phyloP scores from a whole-genome alignment of 2,888 invertebrate genomes.

The Stomorhina lunata region DNA sequence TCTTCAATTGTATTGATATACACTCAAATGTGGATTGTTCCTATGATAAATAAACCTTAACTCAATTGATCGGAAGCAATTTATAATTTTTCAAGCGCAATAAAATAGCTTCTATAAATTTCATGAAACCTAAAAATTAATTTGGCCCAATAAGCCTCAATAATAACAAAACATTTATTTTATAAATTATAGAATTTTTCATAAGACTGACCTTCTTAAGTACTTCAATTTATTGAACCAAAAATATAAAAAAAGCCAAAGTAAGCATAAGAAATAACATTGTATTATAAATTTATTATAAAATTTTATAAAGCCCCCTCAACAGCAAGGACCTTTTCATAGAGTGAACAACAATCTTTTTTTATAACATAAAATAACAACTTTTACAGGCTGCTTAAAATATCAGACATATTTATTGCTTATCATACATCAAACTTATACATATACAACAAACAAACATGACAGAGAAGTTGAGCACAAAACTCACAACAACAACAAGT shows the following conservation, averaged over 20 bases:
- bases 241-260: neutral
- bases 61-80: too few species aligned
- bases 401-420: constrained; percentile 68
- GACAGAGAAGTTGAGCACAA: constrained; percentile 19
- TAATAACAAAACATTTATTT: too few species aligned
- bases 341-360: neutral
- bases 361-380: neutral
- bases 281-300: constrained; percentile 30
- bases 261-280: constrained; percentile 40
- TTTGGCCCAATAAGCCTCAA: too few species aligned
- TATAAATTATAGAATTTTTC: neutral
- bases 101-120: too few species aligned
- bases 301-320: neutral
- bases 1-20: too few species aligned
- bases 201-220: neutral
- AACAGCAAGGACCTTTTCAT: constrained; percentile 14
- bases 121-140: too few species aligned
- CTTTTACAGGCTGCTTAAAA: constrained; percentile 31
- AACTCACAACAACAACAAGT: neutral
- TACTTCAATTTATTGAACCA: neutral
- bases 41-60: too few species aligned
- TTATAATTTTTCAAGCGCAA: too few species aligned
- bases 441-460: constrained; percentile 64
- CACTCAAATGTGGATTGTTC: too few species aligned
- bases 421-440: constrained; percentile 68